A percentile compares a stretch with the other conserved stretches of the same genome.
Conservation (phyloP, 2,888 invertebrate species). For the Andrena marginata region DNA sequence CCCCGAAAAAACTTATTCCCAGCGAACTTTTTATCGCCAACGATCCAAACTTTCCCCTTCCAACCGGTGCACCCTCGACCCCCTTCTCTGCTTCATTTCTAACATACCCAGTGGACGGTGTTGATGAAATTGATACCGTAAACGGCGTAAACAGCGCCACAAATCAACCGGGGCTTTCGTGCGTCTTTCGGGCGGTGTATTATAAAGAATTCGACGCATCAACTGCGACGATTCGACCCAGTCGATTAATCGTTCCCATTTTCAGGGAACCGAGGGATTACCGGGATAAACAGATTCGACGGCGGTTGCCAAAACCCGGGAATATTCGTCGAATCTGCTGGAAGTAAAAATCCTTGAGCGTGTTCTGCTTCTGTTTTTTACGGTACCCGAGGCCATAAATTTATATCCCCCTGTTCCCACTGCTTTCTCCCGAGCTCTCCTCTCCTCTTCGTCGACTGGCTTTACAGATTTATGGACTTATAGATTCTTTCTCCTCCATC, state of each 20-base stretch:
- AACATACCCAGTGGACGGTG: too few relatives aligned
- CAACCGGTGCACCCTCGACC: neutral
- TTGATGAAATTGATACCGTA: too few relatives aligned
- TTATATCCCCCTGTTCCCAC: slow-evolving; percentile 71
- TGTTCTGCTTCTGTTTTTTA: slow-evolving; percentile 73
- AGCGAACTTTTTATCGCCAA: slow-evolving; percentile 51
- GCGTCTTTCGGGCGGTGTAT: too few relatives aligned
- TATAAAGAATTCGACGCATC: neutral
- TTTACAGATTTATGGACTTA: slow-evolving; percentile 82
- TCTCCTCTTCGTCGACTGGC: slow-evolving; percentile 47
- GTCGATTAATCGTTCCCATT: slow-evolving; percentile 3
- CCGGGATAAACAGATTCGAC: slow-evolving; percentile 25
- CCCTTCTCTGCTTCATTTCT: neutral
- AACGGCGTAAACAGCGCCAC: too few relatives aligned
- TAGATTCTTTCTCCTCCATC: slow-evolving; percentile 79
- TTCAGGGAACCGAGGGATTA: neutral
- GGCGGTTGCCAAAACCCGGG: slow-evolving; percentile 3
- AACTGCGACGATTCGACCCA: neutral
- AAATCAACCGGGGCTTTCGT: too few relatives aligned
- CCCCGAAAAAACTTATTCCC: slow-evolving; percentile 40
- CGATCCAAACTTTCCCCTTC: slow-evolving; percentile 14
- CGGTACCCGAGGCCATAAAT: slow-evolving; percentile 72
- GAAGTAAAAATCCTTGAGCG: slow-evolving; percentile 70
- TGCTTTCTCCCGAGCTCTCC: slow-evolving; percentile 37
- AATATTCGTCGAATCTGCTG: slow-evolving; percentile 54